These are phyloP conservation scores for Spilogale gracilis DNA, from an alignment of 2,113 vertebrate genomes.

Conservation along the genomic window DNA sequence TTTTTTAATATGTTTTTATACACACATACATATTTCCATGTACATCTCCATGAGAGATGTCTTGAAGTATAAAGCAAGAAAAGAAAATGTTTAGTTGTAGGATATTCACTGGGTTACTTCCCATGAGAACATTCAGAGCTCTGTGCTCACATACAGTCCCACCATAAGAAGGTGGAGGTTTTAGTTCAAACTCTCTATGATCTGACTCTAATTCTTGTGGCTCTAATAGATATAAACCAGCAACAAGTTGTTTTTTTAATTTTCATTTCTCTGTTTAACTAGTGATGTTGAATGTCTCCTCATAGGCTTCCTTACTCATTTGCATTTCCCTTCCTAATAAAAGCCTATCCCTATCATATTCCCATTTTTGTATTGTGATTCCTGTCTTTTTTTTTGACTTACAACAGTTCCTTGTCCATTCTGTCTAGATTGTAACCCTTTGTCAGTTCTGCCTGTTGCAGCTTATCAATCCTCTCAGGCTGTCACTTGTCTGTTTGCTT, in stretches of 20 bases:
- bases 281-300: background rate
- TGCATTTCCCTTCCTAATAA: background rate
- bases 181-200: no score
- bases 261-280: background rate
- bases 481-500: background rate
- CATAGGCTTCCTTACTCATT: background rate
- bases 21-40: background rate
- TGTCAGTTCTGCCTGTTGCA: background rate
- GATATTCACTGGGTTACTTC: background rate
- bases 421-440: background rate
- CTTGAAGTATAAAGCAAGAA: background rate
- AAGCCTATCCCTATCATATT: background rate
- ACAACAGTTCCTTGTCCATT: background rate
- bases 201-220: background rate
- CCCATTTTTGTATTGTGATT: background rate
- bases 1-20: background rate
- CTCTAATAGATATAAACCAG: background rate
- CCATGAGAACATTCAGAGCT: fast-evolving
- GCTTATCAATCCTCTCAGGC: background rate
- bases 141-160: background rate
- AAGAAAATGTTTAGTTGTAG: background rate
- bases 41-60: background rate
- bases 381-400: background rate
- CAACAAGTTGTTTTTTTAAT: background rate
- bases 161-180: fast-evolving